A percentile compares a stretch with the other conserved stretches of the same genome.
Conservation (phyloP, 2,888 invertebrate genomes). For the Brachycybe producta region DNA sequence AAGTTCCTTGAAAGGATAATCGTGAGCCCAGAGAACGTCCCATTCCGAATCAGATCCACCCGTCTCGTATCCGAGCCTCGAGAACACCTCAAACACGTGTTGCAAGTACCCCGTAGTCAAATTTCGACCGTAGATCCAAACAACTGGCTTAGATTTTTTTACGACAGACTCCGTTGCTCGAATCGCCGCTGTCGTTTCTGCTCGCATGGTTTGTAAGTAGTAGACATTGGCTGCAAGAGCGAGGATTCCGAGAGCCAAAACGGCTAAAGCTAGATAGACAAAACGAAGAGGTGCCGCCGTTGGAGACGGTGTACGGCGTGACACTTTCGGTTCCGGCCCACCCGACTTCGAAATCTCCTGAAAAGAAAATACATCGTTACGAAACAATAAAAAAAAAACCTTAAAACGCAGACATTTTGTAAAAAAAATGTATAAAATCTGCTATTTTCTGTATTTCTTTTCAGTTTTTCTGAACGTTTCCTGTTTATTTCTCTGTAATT, state of each 20-base stretch:
- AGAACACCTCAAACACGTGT: slow-evolving; percentile 67
- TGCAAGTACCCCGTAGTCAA: slow-evolving; percentile 55
- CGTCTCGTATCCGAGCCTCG: slow-evolving; percentile 55
- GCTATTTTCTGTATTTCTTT: too few species aligned
- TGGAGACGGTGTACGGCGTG: too few species aligned
- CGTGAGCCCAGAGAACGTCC: slow-evolving; percentile 87
- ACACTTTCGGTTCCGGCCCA: too few species aligned
- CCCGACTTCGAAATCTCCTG: too few species aligned
- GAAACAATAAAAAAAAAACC: too few species aligned
- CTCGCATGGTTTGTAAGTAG: slow-evolving; percentile 3
- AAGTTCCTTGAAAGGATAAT: slow-evolving; percentile 65
- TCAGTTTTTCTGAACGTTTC: too few species aligned
- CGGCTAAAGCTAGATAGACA: not conserved
- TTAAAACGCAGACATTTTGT: too few species aligned
- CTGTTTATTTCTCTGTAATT: too few species aligned
- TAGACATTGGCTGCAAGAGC: slow-evolving; percentile 9
- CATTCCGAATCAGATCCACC: slow-evolving; percentile 47
- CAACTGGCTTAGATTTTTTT: slow-evolving; percentile 12
- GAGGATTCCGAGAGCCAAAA: slow-evolving; percentile 2
- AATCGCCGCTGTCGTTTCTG: not conserved
- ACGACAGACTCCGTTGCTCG: not conserved
- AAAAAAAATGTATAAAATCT: too few species aligned
- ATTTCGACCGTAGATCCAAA: slow-evolving; percentile 22
- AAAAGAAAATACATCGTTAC: too few species aligned
- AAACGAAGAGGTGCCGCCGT: slow-evolving; percentile 1